Evolutionary conservation across 2,888 invertebrate genomes (phyloP), one percentile per base, ranked within the genome.

Genomic region (Drosophila maculinotata): DNA sequence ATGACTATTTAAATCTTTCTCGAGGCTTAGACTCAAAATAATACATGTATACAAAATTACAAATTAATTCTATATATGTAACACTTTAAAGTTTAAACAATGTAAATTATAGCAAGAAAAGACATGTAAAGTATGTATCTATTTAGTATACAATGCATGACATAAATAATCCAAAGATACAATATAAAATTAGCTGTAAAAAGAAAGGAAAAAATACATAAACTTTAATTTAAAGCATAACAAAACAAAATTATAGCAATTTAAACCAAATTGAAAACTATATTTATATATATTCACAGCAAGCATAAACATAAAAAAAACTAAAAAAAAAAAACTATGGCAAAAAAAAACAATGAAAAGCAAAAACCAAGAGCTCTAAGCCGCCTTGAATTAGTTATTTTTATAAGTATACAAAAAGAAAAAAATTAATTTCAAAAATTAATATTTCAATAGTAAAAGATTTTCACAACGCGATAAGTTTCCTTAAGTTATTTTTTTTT

Each of bases 331-430:
- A 38, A 45, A 59, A 59, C 28, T 51, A 42, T 38, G 53, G 58
- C 65, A 57, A 14, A 52, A 52, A 38, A 62, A 42, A 57, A 41
- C 1, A 36, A 58, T 42, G 38, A 49, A 52, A 75, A 81, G 63
- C 59, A 77, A 77, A 83, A 82, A 76, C 68, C 77, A 71, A 73
- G 81, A 78, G 89, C 87, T 88, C 79, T 75, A 88, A 87, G 89
- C 87, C 82, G 84, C 79, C 84, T 88, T 87, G 73, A 81, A 81
- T 89, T 85, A 87, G 75, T 85, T 85, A 87, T 81, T 78, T 86
- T 79, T 88, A 69, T 82, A 83, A 78, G 69, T 78, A 73, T 68
- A 75, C 56, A 74, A 69, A 71, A 65, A 44, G 47, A 65, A 66
- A 56, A 49, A 65, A 69, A 67, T 69, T 68, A 68, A 65, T 76